Evolutionary conservation across 2,888 invertebrate species (phyloP).

Genomic region (Piscicola geometra): DNA sequence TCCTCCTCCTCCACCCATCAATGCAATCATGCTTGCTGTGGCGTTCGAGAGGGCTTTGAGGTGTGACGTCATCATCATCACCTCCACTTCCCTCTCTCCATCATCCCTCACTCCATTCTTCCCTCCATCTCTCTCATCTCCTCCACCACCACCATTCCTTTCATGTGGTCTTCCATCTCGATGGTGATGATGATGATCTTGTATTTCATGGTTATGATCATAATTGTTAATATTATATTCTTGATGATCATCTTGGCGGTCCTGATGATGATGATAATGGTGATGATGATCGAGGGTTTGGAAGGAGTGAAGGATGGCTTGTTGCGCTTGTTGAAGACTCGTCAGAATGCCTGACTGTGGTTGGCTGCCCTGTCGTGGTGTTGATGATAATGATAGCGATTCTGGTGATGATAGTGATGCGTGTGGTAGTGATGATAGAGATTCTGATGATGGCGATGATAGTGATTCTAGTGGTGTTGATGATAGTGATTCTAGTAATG

Average conservation of each 20-base stretch:
- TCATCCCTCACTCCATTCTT: constrained; percentile 70
- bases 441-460: too few species aligned
- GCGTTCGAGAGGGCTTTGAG: constrained; percentile 99
- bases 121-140: constrained; percentile 72
- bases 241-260: neutral
- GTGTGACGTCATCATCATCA: constrained; percentile 91
- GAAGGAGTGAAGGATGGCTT: too few species aligned
- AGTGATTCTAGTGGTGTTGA: too few species aligned
- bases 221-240: neutral
- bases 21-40: constrained; percentile 89
- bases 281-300: too few species aligned
- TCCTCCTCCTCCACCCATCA: constrained; percentile 72
- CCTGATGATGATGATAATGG: too few species aligned
- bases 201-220: neutral
- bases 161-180: constrained; percentile 68
- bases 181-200: neutral
- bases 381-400: too few species aligned
- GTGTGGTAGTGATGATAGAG: too few species aligned
- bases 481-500: too few species aligned
- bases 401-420: constrained; percentile 63
- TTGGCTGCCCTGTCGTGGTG: too few species aligned
- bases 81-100: constrained; percentile 52
- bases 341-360: too few species aligned
- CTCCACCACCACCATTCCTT: constrained; percentile 89
- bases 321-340: too few species aligned